Conservation (phyloP, 1,140 invertebrate species). For the Tetramorium parvispinum region DNA sequence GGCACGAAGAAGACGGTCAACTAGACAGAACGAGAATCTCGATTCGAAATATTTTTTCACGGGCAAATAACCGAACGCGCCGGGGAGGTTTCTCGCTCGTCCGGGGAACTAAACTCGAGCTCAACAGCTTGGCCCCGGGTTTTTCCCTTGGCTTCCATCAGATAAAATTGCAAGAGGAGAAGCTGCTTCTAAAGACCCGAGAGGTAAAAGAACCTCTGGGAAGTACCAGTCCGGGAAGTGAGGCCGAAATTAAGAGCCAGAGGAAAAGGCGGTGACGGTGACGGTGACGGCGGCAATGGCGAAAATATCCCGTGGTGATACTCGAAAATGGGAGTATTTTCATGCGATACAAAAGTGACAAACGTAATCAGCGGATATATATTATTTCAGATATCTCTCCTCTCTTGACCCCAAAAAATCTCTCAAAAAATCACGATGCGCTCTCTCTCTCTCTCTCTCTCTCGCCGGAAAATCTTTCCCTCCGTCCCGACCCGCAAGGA, state of each 20-base stretch:
- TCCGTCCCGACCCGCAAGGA: neutral
- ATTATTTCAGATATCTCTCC: slow-evolving; percentile 24
- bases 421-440: slow-evolving; percentile 10
- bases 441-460: neutral
- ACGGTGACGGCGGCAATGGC: too few relatives aligned
- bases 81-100: slow-evolving; percentile 15
- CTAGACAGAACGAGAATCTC: slow-evolving; percentile 10
- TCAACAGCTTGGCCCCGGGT: slow-evolving; percentile 51
- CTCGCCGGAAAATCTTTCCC: slow-evolving; percentile 29
- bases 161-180: slow-evolving; percentile 58
- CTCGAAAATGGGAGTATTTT: slow-evolving; percentile 35
- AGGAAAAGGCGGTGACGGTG: neutral
- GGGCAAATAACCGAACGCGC: slow-evolving; percentile 39
- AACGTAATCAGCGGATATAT: slow-evolving; percentile 7
- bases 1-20: neutral
- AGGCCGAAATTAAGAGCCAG: slow-evolving; percentile 45
- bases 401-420: slow-evolving; percentile 5
- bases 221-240: slow-evolving; percentile 15
- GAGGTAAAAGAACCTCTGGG: slow-evolving; percentile 43
- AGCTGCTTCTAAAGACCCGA: slow-evolving; percentile 55
- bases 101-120: slow-evolving; percentile 42
- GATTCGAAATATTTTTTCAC: slow-evolving; percentile 41
- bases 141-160: slow-evolving; percentile 54
- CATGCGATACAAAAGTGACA: slow-evolving; percentile 6
- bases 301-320: slow-evolving; percentile 13